phyloP scores from a whole-genome alignment of 2,113 vertebrate species.

The Tachycineta bicolor region DNA sequence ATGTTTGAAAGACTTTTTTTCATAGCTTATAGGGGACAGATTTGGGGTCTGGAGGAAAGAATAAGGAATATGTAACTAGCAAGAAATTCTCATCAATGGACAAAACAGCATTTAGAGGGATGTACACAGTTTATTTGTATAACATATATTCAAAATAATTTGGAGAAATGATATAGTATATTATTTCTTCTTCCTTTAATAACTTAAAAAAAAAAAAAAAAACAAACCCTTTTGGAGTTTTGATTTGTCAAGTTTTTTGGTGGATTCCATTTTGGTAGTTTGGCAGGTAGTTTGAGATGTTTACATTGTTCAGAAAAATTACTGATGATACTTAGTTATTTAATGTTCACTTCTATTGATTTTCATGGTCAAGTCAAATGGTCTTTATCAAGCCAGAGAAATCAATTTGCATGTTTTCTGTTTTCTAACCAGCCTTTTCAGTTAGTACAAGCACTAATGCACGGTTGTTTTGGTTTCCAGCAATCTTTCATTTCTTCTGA shows the following conservation, averaged over 20 bases:
- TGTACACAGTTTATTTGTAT: background rate
- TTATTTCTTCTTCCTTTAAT: background rate
- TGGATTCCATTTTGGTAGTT: no score
- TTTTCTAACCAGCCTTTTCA: background rate
- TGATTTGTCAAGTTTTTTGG: fast-evolving
- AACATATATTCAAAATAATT: background rate
- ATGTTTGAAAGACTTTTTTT: background rate
- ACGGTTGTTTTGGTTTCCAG: background rate
- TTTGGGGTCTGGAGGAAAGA: background rate
- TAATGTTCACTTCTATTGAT: background rate
- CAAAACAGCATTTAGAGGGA: background rate
- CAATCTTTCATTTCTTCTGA: background rate
- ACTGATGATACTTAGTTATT: background rate
- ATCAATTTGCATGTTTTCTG: background rate
- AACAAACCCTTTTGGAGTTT: background rate
- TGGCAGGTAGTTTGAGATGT: background rate
- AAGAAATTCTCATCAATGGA: background rate
- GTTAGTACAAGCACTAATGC: background rate
- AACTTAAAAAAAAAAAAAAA: background rate
- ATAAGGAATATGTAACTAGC: background rate
- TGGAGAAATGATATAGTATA: background rate
- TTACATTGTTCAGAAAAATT: background rate
- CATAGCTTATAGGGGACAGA: background rate
- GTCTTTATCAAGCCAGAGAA: background rate
- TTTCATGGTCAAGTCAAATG: background rate